Percentiles rank a stretch among this genome's conserved stretches.
These are phyloP conservation scores for Cheilosia grossa DNA, from an alignment of 2,888 invertebrate genomes.

Conservation along the genomic window DNA sequence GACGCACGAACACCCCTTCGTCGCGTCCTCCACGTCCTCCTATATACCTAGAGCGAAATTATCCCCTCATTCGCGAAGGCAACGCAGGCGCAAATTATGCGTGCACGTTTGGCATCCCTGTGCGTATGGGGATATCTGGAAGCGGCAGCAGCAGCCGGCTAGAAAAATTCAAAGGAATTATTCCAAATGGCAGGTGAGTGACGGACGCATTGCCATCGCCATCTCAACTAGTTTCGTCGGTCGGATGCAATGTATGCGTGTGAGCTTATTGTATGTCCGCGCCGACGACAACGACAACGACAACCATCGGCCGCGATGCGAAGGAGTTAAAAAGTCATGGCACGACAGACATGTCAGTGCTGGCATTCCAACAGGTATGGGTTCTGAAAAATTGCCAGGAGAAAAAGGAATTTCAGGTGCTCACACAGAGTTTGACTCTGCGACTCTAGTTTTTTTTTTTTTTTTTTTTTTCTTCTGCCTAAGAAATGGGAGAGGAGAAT, in stretches of 20 bases:
- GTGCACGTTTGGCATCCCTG: constrained; percentile 68
- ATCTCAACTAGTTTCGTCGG: constrained; percentile 61
- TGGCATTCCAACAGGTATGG: constrained; percentile 73
- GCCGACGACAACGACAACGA: constrained; percentile 4
- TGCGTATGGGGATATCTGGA: constrained; percentile 51
- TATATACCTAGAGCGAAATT: constrained; percentile 29
- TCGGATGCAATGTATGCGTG: constrained; percentile 46
- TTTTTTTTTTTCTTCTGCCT: constrained; percentile 1
- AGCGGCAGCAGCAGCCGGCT: constrained; percentile 56
- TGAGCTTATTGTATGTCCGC: constrained; percentile 20
- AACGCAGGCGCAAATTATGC: constrained; percentile 58
- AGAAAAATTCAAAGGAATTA: constrained; percentile 71
- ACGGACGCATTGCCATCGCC: constrained; percentile 62
- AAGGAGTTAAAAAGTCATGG: constrained; percentile 68
- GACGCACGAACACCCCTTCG: constrained; percentile 45
- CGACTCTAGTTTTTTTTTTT: constrained; percentile 16
- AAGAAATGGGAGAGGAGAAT: not conserved
- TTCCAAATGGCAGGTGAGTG: constrained; percentile 72
- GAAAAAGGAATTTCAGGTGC: constrained; percentile 74
- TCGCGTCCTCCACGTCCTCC: constrained; percentile 13
- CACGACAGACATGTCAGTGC: constrained; percentile 63
- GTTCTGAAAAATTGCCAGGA: constrained; percentile 74
- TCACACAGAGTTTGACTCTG: constrained; percentile 44
- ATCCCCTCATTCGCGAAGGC: constrained; percentile 40
- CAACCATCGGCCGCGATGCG: constrained; percentile 45